Conservation (phyloP, 1,140 invertebrate genomes). For the Bombus fervidus region DNA sequence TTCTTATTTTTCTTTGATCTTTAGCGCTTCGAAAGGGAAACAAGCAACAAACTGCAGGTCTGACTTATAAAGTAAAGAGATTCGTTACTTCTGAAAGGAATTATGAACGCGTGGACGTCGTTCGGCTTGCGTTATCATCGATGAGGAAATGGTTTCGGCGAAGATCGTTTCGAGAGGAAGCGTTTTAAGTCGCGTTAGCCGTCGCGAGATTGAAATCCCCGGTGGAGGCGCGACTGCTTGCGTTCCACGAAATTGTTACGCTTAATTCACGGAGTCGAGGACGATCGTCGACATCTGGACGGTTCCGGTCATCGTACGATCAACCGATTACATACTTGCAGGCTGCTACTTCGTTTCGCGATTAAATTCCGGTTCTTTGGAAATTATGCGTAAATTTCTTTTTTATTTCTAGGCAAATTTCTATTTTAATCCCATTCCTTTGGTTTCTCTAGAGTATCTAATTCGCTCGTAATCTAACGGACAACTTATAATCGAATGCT, state of each 20-base stretch:
- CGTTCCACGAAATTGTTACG: conserved; percentile 37
- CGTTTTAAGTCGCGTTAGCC: neutral
- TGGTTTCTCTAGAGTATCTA: no score
- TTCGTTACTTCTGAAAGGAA: neutral
- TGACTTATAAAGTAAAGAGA: neutral
- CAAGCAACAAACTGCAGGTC: fast-evolving
- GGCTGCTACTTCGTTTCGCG: neutral
- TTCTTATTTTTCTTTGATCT: no score
- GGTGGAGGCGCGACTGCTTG: neutral
- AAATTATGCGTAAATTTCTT: no score
- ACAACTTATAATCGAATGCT: no score
- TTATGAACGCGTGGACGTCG: neutral
- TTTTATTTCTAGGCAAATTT: no score
- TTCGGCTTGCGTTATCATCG: neutral
- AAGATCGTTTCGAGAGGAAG: conserved; percentile 6
- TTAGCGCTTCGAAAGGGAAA: no score
- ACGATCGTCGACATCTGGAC: conserved; percentile 24
- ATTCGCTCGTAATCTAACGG: no score
- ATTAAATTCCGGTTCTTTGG: conserved; percentile 1
- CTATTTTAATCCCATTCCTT: no score
- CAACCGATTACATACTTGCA: neutral
- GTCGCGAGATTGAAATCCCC: neutral
- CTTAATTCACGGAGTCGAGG: conserved; percentile 22
- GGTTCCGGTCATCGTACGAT: conserved; percentile 6
- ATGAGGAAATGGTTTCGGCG: neutral